These are phyloP conservation scores for Laodelphax striatellus DNA, from an alignment of 1,140 invertebrate genomes.

Conservation along the genomic window DNA sequence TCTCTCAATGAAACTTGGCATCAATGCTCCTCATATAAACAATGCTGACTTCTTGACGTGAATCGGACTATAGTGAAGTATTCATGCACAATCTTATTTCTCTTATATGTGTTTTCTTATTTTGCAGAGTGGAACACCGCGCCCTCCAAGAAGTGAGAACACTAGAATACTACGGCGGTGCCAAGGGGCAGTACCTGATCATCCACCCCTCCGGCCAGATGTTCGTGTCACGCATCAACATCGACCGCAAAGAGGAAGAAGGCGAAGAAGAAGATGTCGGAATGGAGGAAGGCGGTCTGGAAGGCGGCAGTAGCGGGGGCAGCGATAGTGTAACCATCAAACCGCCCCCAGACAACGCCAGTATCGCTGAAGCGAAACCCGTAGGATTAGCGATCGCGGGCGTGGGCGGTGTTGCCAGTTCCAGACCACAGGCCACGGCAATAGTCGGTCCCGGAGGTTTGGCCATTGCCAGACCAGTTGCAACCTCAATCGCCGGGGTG, in stretches of 20 bases:
- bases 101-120: no score
- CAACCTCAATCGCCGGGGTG: conserved; percentile 55
- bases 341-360: conserved; percentile 39
- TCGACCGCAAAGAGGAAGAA: conserved; percentile 26
- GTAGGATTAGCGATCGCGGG: conserved; percentile 43
- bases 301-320: conserved; percentile 17
- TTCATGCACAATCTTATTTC: no score
- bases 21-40: no score
- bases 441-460: conserved; percentile 51
- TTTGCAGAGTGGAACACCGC: not conserved
- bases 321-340: conserved; percentile 33
- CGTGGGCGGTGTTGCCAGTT: conserved; percentile 46
- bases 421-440: conserved; percentile 51
- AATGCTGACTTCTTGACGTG: no score
- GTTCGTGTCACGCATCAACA: conserved; percentile 35
- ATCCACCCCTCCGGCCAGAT: conserved; percentile 38
- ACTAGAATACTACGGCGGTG: conserved; percentile 51
- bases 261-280: conserved; percentile 38
- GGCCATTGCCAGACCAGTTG: conserved; percentile 50
- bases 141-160: not conserved
- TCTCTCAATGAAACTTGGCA: no score
- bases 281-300: conserved; percentile 23
- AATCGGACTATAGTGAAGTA: no score
- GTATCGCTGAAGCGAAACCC: conserved; percentile 57
- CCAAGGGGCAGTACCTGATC: conserved; percentile 47